Conservation (phyloP, 1,140 invertebrate species). For the Drosophila kurseongensis region DNA sequence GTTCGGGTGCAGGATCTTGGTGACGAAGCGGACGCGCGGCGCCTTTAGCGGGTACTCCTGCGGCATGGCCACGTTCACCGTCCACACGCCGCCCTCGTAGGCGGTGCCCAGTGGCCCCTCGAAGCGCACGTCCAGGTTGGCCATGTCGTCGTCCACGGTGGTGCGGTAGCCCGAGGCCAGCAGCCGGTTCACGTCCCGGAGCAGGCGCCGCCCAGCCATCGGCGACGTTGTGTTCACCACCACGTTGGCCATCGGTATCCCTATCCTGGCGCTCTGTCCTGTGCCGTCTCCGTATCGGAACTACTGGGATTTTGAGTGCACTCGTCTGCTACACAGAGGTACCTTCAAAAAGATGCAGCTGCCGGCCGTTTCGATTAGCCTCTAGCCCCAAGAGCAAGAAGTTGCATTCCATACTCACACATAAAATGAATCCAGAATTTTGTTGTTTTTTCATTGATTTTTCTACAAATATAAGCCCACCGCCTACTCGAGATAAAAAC, state of each 20-base stretch:
- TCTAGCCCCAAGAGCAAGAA: not conserved
- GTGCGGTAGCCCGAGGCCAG: slow-evolving; percentile 99
- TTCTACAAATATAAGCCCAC: slow-evolving; percentile 21
- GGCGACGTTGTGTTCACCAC: slow-evolving; percentile 96
- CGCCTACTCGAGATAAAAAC: slow-evolving; percentile 38
- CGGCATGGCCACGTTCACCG: slow-evolving; percentile 98
- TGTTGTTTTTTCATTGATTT: slow-evolving; percentile 55
- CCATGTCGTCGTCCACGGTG: slow-evolving; percentile 97
- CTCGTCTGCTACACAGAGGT: slow-evolving; percentile 70
- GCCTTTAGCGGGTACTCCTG: slow-evolving; percentile 99
- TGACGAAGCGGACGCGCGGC: slow-evolving; percentile 99
- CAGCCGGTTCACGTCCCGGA: slow-evolving; percentile 99
- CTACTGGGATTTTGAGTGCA: slow-evolving; percentile 70
- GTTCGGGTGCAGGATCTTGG: slow-evolving; percentile 99
- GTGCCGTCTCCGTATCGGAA: slow-evolving; percentile 53
- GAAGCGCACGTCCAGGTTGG: slow-evolving; percentile 99
- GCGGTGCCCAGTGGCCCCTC: slow-evolving; percentile 98
- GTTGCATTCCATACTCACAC: slow-evolving; percentile 49
- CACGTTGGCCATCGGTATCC: slow-evolving; percentile 56
- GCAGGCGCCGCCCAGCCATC: slow-evolving; percentile 99
- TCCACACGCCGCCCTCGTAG: slow-evolving; percentile 99
- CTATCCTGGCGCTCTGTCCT: slow-evolving; percentile 32
- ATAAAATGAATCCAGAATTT: slow-evolving; percentile 73
- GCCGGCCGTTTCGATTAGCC: not conserved
- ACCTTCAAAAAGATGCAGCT: slow-evolving; percentile 71